These are phyloP conservation scores for Andrena minutula DNA, from an alignment of 2,888 invertebrate species.

Conservation along the genomic window DNA sequence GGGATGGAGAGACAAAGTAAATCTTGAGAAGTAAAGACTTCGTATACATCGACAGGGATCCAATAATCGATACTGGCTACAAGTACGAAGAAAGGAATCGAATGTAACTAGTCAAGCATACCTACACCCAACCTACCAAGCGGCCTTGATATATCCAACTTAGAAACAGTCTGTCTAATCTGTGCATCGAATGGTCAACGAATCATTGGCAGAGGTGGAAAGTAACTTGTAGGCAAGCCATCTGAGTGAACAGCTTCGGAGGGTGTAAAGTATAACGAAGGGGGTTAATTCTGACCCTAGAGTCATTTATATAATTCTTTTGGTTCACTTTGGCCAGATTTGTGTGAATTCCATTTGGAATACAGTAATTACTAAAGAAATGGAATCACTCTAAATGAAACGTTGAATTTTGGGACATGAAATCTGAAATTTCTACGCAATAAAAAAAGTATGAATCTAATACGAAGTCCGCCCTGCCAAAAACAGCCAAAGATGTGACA, in stretches of 20 bases:
- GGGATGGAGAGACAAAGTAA: slow-evolving; percentile 52
- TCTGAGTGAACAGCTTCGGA: background rate
- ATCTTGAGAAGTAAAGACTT: slow-evolving; percentile 60
- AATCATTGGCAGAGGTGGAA: background rate
- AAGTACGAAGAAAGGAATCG: slow-evolving; percentile 12
- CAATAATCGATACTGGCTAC: slow-evolving; percentile 25
- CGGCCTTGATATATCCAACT: background rate
- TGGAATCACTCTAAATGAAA: too few relatives aligned
- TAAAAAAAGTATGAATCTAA: too few relatives aligned
- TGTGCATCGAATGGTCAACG: background rate
- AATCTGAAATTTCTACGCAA: too few relatives aligned
- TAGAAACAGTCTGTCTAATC: background rate
- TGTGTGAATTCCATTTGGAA: too few relatives aligned
- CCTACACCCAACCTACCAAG: background rate
- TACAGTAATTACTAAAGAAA: too few relatives aligned
- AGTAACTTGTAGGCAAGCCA: background rate
- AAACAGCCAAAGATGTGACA: too few relatives aligned
- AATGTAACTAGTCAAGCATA: slow-evolving; percentile 23
- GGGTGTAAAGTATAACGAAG: too few relatives aligned
- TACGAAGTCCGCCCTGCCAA: too few relatives aligned
- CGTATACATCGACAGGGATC: slow-evolving; percentile 43
- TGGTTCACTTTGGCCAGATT: too few relatives aligned
- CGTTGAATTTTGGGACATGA: too few relatives aligned
- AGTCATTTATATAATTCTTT: too few relatives aligned
- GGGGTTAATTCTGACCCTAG: too few relatives aligned